Percentiles rank a stretch among this genome's conserved stretches.
These are phyloP conservation scores for Agonopterix subpropinquella DNA, from an alignment of 2,888 invertebrate genomes.

Conservation along the genomic window DNA sequence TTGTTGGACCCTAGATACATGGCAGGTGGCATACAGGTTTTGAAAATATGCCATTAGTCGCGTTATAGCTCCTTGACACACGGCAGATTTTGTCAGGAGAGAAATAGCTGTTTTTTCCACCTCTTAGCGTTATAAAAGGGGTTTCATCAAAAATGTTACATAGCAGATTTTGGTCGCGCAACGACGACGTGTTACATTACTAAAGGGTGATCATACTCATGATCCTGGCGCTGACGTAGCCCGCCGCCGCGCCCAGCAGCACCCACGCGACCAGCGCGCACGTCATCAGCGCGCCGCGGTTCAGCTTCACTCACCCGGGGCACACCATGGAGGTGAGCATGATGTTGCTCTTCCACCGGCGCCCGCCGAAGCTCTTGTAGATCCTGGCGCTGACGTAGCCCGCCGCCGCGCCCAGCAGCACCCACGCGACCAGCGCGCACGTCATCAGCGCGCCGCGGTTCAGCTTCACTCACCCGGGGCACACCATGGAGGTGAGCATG, in stretches of 20 bases:
- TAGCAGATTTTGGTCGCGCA: no score
- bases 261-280: constrained; percentile 98
- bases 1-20: no score
- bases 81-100: no score
- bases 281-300: constrained; percentile 98
- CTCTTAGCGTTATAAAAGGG: no score
- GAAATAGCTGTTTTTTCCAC: no score
- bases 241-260: constrained; percentile 97
- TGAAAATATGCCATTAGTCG: no score
- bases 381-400: constrained; percentile 98
- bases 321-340: constrained; percentile 96
- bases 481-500: constrained; percentile 94
- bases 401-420: constrained; percentile 96
- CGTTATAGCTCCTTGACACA: no score
- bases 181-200: no score
- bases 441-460: constrained; percentile 99
- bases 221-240: constrained; percentile 96
- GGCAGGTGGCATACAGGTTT: no score
- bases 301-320: constrained; percentile 98
- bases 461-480: constrained; percentile 97
- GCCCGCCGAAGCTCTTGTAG: constrained; percentile 99
- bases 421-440: constrained; percentile 96
- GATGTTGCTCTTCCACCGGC: constrained; percentile 99
- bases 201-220: no score
- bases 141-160: no score